These are phyloP conservation scores for Malachius bipustulatus DNA, from an alignment of 2,888 invertebrate species.

Conservation along the genomic window DNA sequence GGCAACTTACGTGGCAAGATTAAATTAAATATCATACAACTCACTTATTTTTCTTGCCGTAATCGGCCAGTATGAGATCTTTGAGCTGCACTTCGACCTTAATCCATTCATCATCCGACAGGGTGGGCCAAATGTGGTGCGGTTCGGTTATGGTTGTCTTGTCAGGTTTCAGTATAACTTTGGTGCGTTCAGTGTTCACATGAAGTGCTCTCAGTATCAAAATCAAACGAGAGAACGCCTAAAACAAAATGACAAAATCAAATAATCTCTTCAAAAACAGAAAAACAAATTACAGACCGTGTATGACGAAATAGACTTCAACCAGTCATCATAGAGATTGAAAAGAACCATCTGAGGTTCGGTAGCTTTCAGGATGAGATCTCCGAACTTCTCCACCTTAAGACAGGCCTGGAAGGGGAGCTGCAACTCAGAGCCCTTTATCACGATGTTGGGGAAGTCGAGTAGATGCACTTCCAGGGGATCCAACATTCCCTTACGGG, in stretches of 20 bases:
- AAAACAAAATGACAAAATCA: constrained; percentile 15
- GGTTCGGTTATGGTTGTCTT: constrained; percentile 98
- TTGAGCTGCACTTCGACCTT: constrained; percentile 97
- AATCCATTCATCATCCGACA: constrained; percentile 98
- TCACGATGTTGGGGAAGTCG: constrained; percentile 99
- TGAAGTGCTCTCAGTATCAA: constrained; percentile 92
- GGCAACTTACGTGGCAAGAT: too few relatives aligned
- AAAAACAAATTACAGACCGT: constrained; percentile 48
- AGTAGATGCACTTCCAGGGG: constrained; percentile 97
- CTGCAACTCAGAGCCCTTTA: constrained; percentile 97
- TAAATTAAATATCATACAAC: too few relatives aligned
- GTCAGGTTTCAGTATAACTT: constrained; percentile 96
- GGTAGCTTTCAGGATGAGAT: constrained; percentile 95
- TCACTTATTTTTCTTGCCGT: constrained; percentile 98
- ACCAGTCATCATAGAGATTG: constrained; percentile 99
- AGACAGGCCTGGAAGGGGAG: constrained; percentile 98
- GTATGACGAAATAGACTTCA: constrained; percentile 98
- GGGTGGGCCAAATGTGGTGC: constrained; percentile 98
- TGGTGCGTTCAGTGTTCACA: constrained; percentile 97
- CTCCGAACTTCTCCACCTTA: constrained; percentile 99
- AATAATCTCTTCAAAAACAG: too few relatives aligned
- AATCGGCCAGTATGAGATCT: constrained; percentile 96
- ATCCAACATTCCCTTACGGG: constrained; percentile 99
- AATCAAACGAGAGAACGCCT: constrained; percentile 94
- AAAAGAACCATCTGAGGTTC: constrained; percentile 99